Evolutionary conservation across 2,888 invertebrate species (phyloP).

Genomic region (Diaperis boleti): DNA sequence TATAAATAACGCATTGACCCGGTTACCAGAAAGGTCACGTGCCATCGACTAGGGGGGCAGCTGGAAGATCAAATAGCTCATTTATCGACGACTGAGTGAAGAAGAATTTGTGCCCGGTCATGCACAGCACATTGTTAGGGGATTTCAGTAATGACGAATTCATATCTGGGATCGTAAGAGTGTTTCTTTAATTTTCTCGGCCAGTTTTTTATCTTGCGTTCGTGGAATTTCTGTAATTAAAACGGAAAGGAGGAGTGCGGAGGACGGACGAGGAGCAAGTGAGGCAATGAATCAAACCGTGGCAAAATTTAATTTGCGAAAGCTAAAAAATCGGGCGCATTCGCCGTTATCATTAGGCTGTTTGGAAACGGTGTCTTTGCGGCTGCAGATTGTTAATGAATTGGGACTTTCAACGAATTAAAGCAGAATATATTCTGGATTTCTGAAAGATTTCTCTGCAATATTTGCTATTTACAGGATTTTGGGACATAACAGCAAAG

Average conservation of each 20-base stretch:
- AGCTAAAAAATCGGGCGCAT: conserved; percentile 6
- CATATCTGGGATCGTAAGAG: conserved; percentile 19
- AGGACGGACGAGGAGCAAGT: conserved; percentile 9
- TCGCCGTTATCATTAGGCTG: no score
- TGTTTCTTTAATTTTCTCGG: conserved; percentile 1
- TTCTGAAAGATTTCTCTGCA: no score
- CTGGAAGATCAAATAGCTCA: conserved; percentile 43
- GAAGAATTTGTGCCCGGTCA: conserved; percentile 41
- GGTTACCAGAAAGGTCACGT: conserved; percentile 44
- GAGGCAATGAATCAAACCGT: conserved; percentile 13
- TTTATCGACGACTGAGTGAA: conserved; percentile 35
- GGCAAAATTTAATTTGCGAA: conserved; percentile 15
- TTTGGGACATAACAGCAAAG: no score
- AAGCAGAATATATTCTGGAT: no score
- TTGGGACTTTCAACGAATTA: no score
- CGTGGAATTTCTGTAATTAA: conserved; percentile 13
- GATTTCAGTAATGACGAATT: conserved; percentile 40
- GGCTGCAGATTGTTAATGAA: no score
- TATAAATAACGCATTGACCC: conserved; percentile 48
- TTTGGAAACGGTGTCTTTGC: no score
- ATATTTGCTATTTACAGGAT: no score
- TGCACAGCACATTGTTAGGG: conserved; percentile 36
- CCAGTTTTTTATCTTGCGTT: not conserved
- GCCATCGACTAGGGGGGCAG: conserved; percentile 41
- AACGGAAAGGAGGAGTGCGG: not conserved